Evolutionary conservation across 2,888 invertebrate species (phyloP).

Genomic region (Diachrysia chrysitis): DNA sequence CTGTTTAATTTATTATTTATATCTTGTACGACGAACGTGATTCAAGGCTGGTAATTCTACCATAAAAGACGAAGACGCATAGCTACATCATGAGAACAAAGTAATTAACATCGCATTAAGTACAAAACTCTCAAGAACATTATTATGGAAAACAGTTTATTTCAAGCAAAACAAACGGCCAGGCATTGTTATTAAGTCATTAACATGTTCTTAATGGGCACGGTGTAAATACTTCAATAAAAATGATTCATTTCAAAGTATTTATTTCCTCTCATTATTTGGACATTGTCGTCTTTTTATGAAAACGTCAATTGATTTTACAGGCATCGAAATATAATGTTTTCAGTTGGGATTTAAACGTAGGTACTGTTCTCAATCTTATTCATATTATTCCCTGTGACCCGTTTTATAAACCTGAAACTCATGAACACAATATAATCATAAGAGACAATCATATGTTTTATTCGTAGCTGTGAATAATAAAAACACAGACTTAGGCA

Average conservation of each 20-base stretch:
- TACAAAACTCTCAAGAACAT: slow-evolving; percentile 26
- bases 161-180: slow-evolving; percentile 29
- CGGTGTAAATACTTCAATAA: slow-evolving; percentile 22
- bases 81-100: slow-evolving; percentile 42
- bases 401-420: no score
- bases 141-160: slow-evolving; percentile 38
- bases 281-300: background rate
- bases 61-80: slow-evolving; percentile 27
- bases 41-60: slow-evolving; percentile 36
- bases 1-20: slow-evolving; percentile 16
- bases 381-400: no score
- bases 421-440: no score
- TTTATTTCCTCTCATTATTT: background rate
- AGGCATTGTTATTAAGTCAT: slow-evolving; percentile 44
- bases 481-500: no score
- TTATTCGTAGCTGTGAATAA: no score
- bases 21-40: slow-evolving; percentile 18
- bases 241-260: slow-evolving; percentile 15
- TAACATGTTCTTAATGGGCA: slow-evolving; percentile 31
- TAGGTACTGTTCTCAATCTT: background rate
- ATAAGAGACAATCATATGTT: no score
- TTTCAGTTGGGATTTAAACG: background rate
- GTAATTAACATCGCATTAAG: slow-evolving; percentile 44
- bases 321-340: no score
- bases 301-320: no score